A percentile compares a stretch with the other conserved stretches of the same genome.
Conservation (phyloP, 2,888 invertebrate genomes). For the Nomada flava region DNA sequence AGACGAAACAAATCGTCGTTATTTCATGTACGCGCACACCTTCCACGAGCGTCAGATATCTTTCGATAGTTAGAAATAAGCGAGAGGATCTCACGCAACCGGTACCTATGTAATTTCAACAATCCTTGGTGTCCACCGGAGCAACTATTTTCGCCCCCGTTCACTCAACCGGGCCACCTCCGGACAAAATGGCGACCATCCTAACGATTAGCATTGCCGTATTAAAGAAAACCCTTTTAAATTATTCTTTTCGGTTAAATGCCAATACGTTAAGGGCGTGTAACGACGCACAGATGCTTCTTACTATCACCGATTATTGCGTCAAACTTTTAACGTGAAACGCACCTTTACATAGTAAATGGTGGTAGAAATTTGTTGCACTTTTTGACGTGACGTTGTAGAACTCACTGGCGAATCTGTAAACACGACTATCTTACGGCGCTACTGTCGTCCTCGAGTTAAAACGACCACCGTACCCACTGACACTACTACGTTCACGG, state of each 20-base stretch:
- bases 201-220: slow-evolving; percentile 82
- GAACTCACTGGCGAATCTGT: slow-evolving; percentile 82
- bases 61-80: slow-evolving; percentile 16
- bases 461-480: slow-evolving; percentile 50
- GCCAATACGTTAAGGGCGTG: neutral
- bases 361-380: slow-evolving; percentile 81
- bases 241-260: slow-evolving; percentile 24
- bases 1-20: slow-evolving; percentile 22
- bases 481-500: slow-evolving; percentile 58
- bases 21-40: slow-evolving; percentile 26
- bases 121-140: slow-evolving; percentile 68
- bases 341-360: slow-evolving; percentile 83
- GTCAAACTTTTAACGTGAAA: slow-evolving; percentile 51
- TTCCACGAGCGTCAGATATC: slow-evolving; percentile 8
- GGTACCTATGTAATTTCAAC: slow-evolving; percentile 60
- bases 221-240: slow-evolving; percentile 67
- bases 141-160: slow-evolving; percentile 78
- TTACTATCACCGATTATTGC: slow-evolving; percentile 30
- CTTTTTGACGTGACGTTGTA: slow-evolving; percentile 83
- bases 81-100: slow-evolving; percentile 35
- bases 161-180: slow-evolving; percentile 81
- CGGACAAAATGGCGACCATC: slow-evolving; percentile 84
- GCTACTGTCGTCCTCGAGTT: slow-evolving; percentile 70
- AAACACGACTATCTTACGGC: slow-evolving; percentile 79
- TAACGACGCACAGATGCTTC: slow-evolving; percentile 1